Base-by-base conservation (phyloP, 1,140 invertebrate species). In the Rhysida immarginata region DNA sequence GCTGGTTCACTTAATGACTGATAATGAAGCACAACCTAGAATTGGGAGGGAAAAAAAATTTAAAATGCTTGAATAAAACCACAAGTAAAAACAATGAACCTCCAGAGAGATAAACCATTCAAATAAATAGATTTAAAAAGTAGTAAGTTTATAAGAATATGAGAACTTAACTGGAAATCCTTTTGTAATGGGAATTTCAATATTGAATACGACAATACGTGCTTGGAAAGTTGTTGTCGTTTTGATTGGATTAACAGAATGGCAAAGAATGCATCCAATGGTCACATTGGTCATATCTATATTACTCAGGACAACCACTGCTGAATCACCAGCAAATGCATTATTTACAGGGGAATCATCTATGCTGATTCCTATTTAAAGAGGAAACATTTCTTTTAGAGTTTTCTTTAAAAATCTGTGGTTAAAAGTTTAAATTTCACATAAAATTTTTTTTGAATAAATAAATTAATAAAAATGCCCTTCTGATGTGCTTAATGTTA, bases 281-380 rank as follows among this genome's bases (percentile, higher is more conserved):
- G 79, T 78, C 16, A 97, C 79, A 69, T 88, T 92, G 62, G 64
- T 64, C 45, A 75, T 72, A 61, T 79, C 78, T 48, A 73, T 78
- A 29, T 89, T 89, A 5, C 81, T 77, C 8, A 99, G 62, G 8
- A 83, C 88, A 0, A 96, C 68, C 26, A 80, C 78, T 0, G 88
- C 81, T 71, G 93, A 87, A 72, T 99, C 95, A 26, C 95, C 96
- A 59, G 95, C 94, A 77, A 96, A 98, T 0, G 81, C 87, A 59
- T 81, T 81, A 56, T 74, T 75, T 44, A 75, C 75, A 0, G 78
- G 65, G 23, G 78, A 63, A 42, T 96, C 88, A 68, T 94, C 87
- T 26, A 87, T 79, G 24, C 69, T 67, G 25, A 83, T 67, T 64
- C 71, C 80, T 82, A 59, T n/a, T n/a, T n/a, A n/a, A n/a, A n/a